These are phyloP conservation scores for Peromyscus melanophrys DNA, from an alignment of 2,797 vertebrate species.

Conservation along the genomic window DNA sequence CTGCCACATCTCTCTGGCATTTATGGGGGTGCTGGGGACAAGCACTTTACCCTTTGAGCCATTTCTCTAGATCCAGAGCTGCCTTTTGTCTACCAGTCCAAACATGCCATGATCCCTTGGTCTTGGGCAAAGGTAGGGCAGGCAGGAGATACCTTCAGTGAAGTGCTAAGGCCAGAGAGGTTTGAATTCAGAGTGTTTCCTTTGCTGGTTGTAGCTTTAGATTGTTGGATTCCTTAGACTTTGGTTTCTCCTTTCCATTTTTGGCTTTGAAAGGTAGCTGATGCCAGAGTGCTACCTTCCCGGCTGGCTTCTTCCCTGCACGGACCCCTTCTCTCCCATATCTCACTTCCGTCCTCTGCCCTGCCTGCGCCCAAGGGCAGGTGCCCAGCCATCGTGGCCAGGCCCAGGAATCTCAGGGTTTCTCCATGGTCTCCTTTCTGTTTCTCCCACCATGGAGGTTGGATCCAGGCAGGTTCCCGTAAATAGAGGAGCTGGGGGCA, in stretches of 20 bases:
- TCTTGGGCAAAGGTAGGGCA: background rate
- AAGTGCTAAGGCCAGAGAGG: background rate
- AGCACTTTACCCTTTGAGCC: too few relatives aligned
- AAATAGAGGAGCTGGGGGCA: background rate
- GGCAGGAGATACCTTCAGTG: accelerated
- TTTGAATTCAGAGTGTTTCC: background rate
- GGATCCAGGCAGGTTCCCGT: background rate
- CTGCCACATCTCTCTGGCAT: background rate
- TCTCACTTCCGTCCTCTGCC: background rate
- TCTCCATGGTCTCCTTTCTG: background rate
- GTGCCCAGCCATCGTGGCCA: background rate
- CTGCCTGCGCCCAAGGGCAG: background rate
- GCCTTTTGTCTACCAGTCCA: constrained; percentile 4
- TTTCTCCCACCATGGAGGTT: background rate
- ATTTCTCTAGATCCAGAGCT: background rate
- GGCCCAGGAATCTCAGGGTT: background rate
- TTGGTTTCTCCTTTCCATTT: background rate
- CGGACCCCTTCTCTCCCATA: accelerated
- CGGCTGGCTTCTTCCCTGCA: background rate
- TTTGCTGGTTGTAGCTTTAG: background rate
- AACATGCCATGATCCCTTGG: background rate
- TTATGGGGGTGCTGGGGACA: background rate
- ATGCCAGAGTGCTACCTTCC: background rate
- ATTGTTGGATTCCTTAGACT: background rate
- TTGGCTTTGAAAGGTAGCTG: background rate